Evolutionary conservation across 2,797 vertebrate genomes (phyloP).

Genomic region (Chanos chanos): DNA sequence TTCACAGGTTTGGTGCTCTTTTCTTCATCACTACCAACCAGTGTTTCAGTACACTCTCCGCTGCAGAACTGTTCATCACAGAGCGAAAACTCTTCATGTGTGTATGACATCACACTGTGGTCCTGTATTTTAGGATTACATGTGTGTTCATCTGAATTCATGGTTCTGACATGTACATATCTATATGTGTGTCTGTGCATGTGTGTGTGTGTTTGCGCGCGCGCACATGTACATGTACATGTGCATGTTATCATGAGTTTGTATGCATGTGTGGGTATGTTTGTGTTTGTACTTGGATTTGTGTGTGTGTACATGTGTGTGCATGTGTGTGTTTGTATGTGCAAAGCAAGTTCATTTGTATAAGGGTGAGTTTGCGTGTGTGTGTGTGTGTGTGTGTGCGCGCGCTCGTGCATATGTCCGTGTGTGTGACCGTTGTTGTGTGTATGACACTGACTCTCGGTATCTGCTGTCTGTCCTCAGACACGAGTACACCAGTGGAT

Average conservation of each 20-base stretch:
- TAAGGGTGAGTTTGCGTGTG: too few relatives aligned
- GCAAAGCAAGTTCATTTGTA: too few relatives aligned
- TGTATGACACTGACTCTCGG: not conserved
- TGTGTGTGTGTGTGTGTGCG: slow-evolving; percentile 73
- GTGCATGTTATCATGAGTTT: not conserved
- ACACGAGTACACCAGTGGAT: slow-evolving; percentile 94
- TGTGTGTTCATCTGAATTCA: too few relatives aligned
- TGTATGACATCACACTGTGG: slow-evolving; percentile 45
- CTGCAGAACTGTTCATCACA: slow-evolving; percentile 85
- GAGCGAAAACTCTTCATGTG: slow-evolving; percentile 91
- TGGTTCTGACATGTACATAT: too few relatives aligned
- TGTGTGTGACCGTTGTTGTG: not conserved
- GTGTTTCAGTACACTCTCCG: slow-evolving; percentile 87
- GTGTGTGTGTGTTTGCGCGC: too few relatives aligned
- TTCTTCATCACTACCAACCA: slow-evolving; percentile 91
- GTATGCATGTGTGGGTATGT: too few relatives aligned
- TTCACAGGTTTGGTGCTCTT: slow-evolving; percentile 80
- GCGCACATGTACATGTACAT: not conserved
- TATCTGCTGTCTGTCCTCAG: slow-evolving; percentile 59
- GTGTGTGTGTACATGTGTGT: too few relatives aligned
- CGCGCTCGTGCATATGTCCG: not conserved
- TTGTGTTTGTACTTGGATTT: too few relatives aligned
- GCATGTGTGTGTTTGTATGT: too few relatives aligned
- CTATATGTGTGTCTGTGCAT: too few relatives aligned
- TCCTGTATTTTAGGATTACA: too few relatives aligned